Base-by-base conservation (phyloP, 2,113 vertebrate species). In the Gracilinanus agilis region DNA sequence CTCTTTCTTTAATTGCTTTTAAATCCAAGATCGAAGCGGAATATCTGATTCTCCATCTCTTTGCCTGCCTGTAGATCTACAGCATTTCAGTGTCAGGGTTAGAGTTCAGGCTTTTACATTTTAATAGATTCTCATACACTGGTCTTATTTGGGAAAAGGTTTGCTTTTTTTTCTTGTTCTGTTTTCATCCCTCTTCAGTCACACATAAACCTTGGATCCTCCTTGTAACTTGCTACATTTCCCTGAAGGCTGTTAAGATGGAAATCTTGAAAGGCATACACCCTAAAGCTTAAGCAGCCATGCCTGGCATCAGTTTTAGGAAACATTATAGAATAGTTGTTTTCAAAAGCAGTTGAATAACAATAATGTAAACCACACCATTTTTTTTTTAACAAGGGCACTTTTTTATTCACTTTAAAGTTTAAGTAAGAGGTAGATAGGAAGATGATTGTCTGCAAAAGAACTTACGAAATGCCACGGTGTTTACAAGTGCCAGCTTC, bases 171-270 rank as follows among this genome's bases (percentile, higher is more conserved):
- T 55, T 27, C 55, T 54, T 6, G 75, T 90, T 88, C 44, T 13
- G 2, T 40, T 55, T 95, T 34, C 27, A 94, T 67, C 54, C 44
- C 91, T 67, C 2, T 55, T 44, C 91, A 56, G 3, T 88, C 27
- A 0, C 94, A 56, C 91, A 61, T 83, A 93, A 90, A 94, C 88
- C 56, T n/a, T 4, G 11, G 75, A 96, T 40, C 94, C 96, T 56
- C 29, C n/a, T 40, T 21, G 34, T 95, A n/a, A 75, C 89, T 96
- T 96, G 88, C 94, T 97, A 92, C 96, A 97, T 97, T 94, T 97
- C 93, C 94, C 92, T 75, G 92, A 97, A 93, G 13, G 53, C 94
- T 89, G 16, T 93, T 56, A 29, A 88, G 92, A 88, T 0, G 0
- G 53, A 96, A 55, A 55, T 94, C 9, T 0, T 94, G 67, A 0